phyloP scores from a whole-genome alignment of 2,113 vertebrate species.

The Aegypius monachus region DNA sequence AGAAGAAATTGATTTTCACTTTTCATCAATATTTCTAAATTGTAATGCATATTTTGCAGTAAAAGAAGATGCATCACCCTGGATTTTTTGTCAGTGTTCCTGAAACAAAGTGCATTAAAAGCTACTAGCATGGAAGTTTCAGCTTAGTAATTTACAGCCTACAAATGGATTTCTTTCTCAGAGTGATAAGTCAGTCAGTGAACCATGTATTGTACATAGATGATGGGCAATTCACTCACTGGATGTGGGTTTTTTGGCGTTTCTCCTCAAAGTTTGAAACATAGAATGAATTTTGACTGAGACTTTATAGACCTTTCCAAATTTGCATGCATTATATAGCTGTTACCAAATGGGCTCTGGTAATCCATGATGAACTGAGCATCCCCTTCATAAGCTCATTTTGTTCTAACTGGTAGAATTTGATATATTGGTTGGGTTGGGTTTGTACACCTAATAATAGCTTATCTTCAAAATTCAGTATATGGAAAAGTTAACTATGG shows the following conservation, averaged over 20 bases:
- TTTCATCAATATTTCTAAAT: constrained; percentile 51
- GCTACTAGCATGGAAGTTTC: background rate
- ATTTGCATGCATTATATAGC: background rate
- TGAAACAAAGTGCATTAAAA: constrained; percentile 18
- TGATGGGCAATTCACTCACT: background rate
- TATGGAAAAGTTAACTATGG: background rate
- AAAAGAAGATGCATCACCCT: constrained; percentile 1
- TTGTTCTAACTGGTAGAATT: background rate
- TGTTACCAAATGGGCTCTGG: background rate
- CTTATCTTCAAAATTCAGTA: background rate
- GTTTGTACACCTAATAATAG: background rate
- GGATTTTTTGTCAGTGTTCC: background rate
- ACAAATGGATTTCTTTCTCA: constrained; percentile 1
- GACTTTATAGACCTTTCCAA: background rate
- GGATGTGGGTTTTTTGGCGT: background rate
- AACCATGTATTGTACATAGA: background rate
- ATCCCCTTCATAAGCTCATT: background rate
- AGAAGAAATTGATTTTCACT: constrained; percentile 63
- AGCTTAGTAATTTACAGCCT: constrained; percentile 16
- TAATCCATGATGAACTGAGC: background rate
- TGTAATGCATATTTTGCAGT: constrained; percentile 21
- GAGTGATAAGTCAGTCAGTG: background rate
- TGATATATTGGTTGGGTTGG: background rate
- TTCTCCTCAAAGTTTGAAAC: background rate
- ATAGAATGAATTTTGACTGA: background rate